phyloP scores from a whole-genome alignment of 2,113 vertebrate species.

The Clarias magur region DNA sequence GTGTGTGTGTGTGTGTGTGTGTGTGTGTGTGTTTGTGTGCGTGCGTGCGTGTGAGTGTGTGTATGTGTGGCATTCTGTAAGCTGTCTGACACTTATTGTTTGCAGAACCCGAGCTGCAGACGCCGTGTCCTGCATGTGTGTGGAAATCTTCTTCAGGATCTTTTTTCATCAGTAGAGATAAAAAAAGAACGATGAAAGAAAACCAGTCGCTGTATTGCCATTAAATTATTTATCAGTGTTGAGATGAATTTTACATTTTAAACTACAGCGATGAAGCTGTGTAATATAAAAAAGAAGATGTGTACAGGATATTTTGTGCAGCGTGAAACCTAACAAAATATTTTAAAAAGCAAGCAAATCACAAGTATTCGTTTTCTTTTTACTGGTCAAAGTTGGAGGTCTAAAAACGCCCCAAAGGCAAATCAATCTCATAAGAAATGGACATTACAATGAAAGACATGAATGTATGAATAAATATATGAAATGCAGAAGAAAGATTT shows the following conservation, averaged over 20 bases:
- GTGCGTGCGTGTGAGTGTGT: neutral
- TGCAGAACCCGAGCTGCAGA: conserved; percentile 1
- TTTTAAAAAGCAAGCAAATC: too few relatives aligned
- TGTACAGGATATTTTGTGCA: neutral
- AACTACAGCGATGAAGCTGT: neutral
- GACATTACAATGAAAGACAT: neutral
- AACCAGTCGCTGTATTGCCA: neutral
- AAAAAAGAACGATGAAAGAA: neutral
- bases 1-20: neutral
- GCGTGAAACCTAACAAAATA: too few relatives aligned
- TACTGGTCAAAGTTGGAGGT: neutral
- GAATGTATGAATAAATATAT: too few relatives aligned
- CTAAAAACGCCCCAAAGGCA: neutral
- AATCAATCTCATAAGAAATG: neutral
- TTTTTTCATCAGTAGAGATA: conserved; percentile 18
- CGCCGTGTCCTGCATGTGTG: conserved; percentile 5
- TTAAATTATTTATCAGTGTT: conserved; percentile 7
- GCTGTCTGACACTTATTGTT: conserved; percentile 34
- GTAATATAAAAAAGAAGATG: neutral
- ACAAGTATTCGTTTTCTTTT: neutral
- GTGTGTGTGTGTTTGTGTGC: too few relatives aligned
- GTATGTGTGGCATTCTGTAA: conserved; percentile 11
- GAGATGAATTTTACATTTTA: neutral
- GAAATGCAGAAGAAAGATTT: too few relatives aligned
- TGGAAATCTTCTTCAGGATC: conserved; percentile 10